Base-by-base conservation (phyloP, 2,113 vertebrate genomes). In the Mormyrus iriodes region DNA sequence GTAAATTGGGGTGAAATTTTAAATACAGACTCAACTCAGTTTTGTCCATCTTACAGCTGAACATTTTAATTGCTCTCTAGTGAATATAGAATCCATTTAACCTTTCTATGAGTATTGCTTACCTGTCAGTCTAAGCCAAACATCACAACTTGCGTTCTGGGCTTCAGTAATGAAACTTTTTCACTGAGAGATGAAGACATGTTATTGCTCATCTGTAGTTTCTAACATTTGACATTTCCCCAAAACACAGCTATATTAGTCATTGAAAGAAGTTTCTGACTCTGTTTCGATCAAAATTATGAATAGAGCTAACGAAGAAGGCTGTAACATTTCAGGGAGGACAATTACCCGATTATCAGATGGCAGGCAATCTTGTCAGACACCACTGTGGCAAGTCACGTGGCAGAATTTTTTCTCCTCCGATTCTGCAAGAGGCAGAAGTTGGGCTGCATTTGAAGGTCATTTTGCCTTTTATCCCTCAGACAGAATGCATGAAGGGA, bases 31-130 rank as follows among this genome's bases (percentile, higher is more conserved):
- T 44, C 82, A 46, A 84, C 44, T 27, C 44, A 84, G 17, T n/a
- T 84, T 44, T 84, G 82, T 84, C 79, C 79, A 84, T 44, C 39
- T 84, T 48, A 19, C 35, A 46, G 19, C 21, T 48, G 42, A 84
- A 84, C 44, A 9, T 48, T 84, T 84, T 84, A 84, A 84, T 48
- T 84, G 42, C 42, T 48, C 82, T 84, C 82, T 84, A n/a, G 39
- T 84, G 44, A 48, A 48, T 48, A 12, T 48, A 21, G 39, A 84
- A 84, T 48, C 42, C 39, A 48, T 84, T 84, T 84, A 84, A 84
- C 82, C 39, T 46, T 84, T 79, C 35, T 24, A 48, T 84, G 82
- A 12, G 44, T 84, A 84, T 48, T 84, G 39, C 82, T 84, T 84
- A 84, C 44, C 82, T 84, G 82, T 44, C 82, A 48, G 19, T 44